These are phyloP conservation scores for Philaenus spumarius DNA, from an alignment of 1,140 invertebrate genomes.

Conservation along the genomic window DNA sequence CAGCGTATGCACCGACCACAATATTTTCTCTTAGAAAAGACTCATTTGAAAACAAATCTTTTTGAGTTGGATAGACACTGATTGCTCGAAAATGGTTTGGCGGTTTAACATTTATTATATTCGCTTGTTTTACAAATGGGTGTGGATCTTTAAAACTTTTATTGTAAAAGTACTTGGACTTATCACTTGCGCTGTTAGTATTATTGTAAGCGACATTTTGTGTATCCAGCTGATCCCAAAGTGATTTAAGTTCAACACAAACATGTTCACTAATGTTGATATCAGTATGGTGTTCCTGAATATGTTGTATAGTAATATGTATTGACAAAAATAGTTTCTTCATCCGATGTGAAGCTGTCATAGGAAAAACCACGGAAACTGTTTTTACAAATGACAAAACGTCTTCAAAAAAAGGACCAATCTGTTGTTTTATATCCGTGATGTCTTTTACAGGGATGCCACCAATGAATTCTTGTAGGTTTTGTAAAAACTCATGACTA, in stretches of 20 bases:
- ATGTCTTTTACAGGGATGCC: too few relatives aligned
- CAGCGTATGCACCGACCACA: conserved; percentile 49
- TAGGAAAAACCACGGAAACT: too few relatives aligned
- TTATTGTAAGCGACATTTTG: not conserved
- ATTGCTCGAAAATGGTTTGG: conserved; percentile 24
- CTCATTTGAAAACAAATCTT: conserved; percentile 7
- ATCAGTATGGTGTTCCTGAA: not conserved
- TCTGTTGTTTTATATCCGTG: too few relatives aligned
- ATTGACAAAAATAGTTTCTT: too few relatives aligned
- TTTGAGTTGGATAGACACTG: conserved; percentile 12
- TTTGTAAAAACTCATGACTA: too few relatives aligned
- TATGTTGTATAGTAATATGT: too few relatives aligned
- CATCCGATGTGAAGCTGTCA: too few relatives aligned
- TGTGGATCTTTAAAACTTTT: too few relatives aligned
- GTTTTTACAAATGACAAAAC: too few relatives aligned
- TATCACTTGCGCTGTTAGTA: not conserved
- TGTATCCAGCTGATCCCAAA: conserved; percentile 4
- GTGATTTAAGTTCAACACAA: not conserved
- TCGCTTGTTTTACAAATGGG: too few relatives aligned
- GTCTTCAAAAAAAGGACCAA: too few relatives aligned
- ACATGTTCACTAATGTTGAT: conserved; percentile 13
- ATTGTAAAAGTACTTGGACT: not conserved
- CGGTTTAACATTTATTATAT: not conserved
- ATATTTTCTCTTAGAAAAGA: conserved; percentile 52
- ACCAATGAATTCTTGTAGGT: too few relatives aligned